These are phyloP conservation scores for Triplophysa bombifrons DNA, from an alignment of 2,797 vertebrate genomes.

Conservation along the genomic window DNA sequence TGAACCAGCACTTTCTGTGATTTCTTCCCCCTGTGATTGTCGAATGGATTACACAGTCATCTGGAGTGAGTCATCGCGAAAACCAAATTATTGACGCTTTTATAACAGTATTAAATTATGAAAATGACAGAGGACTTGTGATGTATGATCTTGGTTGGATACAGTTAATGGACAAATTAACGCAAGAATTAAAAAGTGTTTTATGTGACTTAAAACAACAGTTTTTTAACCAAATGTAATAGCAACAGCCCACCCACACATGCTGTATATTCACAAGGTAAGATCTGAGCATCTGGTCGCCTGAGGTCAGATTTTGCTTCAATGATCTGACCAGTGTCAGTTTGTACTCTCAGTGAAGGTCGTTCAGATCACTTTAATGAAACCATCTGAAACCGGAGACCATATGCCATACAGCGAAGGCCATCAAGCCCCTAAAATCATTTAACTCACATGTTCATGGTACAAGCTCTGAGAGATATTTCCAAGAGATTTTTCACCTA, in stretches of 20 bases:
- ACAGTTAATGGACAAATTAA: too few species aligned
- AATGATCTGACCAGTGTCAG: slow-evolving; percentile 32
- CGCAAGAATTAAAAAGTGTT: too few species aligned
- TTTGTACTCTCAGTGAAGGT: slow-evolving; percentile 27
- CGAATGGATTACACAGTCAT: neutral
- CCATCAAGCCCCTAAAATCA: neutral
- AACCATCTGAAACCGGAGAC: slow-evolving; percentile 23
- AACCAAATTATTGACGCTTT: neutral
- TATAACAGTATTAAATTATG: too few species aligned
- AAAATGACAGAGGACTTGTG: neutral
- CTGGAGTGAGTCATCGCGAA: neutral
- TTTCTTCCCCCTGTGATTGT: neutral
- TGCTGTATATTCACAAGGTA: neutral
- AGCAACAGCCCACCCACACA: neutral
- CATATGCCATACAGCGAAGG: neutral
- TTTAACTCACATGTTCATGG: neutral
- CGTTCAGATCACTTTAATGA: slow-evolving; percentile 22
- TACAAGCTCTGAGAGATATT: too few species aligned
- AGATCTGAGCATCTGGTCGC: slow-evolving; percentile 39
- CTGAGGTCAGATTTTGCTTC: slow-evolving; percentile 5
- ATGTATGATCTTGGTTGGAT: too few species aligned
- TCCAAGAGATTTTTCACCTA: too few species aligned
- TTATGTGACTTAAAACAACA: too few species aligned
- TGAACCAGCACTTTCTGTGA: neutral
- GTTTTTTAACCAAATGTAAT: too few species aligned